Conservation (phyloP, 2,888 invertebrate genomes). For the Cephalotes varians region DNA sequence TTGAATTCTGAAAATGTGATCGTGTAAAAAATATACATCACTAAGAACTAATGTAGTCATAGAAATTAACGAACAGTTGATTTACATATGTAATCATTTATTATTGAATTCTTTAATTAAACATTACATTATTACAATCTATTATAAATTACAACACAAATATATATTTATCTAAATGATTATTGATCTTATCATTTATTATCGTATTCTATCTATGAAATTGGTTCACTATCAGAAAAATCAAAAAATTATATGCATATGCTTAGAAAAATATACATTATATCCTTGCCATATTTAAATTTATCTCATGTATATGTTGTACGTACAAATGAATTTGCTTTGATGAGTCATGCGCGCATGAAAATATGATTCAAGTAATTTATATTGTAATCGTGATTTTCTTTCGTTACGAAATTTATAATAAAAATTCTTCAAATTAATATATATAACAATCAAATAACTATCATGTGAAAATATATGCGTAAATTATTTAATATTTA, state of each 20-base stretch:
- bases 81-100: constrained; percentile 70
- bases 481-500: constrained; percentile 33
- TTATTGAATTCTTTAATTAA: constrained; percentile 73
- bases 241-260: constrained; percentile 69
- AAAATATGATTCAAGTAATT: constrained; percentile 28
- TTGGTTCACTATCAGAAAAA: constrained; percentile 68
- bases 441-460: background rate
- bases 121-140: constrained; percentile 74
- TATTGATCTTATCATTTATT: constrained; percentile 58
- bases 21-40: background rate
- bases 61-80: background rate
- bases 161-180: constrained; percentile 70
- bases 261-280: constrained; percentile 81
- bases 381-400: constrained; percentile 4
- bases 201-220: constrained; percentile 61
- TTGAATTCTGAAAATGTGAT: background rate
- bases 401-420: background rate
- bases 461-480: constrained; percentile 14
- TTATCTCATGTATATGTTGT: constrained; percentile 31
- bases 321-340: constrained; percentile 42
- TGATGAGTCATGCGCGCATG: background rate
- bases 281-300: constrained; percentile 51
- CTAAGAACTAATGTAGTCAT: background rate
- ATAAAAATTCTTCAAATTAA: constrained; percentile 19
- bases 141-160: constrained; percentile 78